phyloP scores from a whole-genome alignment of 2,797 vertebrate species.

The Leptodactylus fallax region DNA sequence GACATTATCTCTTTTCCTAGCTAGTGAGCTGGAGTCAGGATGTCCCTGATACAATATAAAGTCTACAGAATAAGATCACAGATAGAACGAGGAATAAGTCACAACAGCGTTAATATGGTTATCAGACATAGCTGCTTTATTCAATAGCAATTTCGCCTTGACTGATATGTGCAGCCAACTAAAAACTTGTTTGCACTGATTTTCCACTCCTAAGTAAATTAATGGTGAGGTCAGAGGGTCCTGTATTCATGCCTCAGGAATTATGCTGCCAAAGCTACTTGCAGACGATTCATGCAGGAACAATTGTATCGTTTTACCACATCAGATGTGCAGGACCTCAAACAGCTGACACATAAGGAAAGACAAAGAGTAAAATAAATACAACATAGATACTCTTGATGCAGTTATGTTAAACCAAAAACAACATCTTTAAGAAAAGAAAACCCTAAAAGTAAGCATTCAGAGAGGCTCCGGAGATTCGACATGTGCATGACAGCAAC shows the following conservation, averaged over 20 bases:
- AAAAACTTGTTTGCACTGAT: conserved; percentile 60
- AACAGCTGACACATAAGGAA: neutral
- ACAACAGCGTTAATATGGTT: conserved; percentile 44
- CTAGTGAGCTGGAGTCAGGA: neutral
- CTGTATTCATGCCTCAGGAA: conserved; percentile 36
- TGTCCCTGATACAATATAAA: neutral
- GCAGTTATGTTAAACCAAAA: neutral
- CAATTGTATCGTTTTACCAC: neutral
- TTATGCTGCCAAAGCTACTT: conserved; percentile 26
- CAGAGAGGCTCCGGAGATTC: neutral
- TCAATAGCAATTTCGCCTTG: conserved; percentile 55
- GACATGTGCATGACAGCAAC: neutral
- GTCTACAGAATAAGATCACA: neutral
- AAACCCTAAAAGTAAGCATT: neutral
- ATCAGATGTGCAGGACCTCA: conserved; percentile 17
- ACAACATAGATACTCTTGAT: neutral
- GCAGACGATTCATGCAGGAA: conserved; percentile 26
- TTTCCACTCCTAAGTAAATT: conserved; percentile 58
- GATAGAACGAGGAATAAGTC: conserved; percentile 28
- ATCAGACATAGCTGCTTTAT: conserved; percentile 50
- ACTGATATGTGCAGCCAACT: conserved; percentile 54
- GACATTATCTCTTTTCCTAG: too few relatives aligned
- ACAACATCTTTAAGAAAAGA: neutral
- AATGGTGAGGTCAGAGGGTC: conserved; percentile 44
- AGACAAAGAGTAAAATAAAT: neutral